Base-by-base conservation (phyloP, 1,140 invertebrate genomes). In the Orius insidiosus region DNA sequence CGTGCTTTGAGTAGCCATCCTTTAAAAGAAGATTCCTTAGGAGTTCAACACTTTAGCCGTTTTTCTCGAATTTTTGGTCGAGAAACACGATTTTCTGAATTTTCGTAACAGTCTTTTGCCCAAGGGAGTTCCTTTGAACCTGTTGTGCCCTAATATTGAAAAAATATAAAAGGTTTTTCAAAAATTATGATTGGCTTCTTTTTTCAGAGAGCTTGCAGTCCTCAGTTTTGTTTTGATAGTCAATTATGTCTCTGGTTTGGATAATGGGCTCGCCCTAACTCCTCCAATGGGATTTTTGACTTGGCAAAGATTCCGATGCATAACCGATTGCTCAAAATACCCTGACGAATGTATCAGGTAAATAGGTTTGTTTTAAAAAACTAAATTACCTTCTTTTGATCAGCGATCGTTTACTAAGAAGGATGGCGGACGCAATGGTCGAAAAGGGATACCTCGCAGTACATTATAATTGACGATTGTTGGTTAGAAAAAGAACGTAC, bases 221-320 rank as follows among this genome's bases (percentile, higher is more conserved):
- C 3, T 36, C 14, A 15, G 35, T 13, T 11, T 15, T 15, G 9
- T 15, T 36, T 24, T 16, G 15, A 3, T 18, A 3, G 15, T n/a
- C 11, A 41, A 16, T 19, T 45, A 34, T 49, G 31, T 30, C 4
- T 35, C 10, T n/a, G 14, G 51, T 33, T 55, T 74, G 16, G 63
- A 75, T 42, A 75, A 75, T 64, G 73, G 73, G 1, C 52, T 75
- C 19, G 71, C 70, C 2, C 52, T 60, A 16, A 73, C 68, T 16
- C 75, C 75, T 3, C 80, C 80, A 1, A 82, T 85, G 79, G 80
- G 80, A n/a, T 85, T 78, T 77, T 64, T 83, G 56, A 70, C 78
- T 2, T 84, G 80, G 80, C 68, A 79, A 52, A 62, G 78, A 50
- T 85, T 74, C 56, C 60, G 76, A 36, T 85, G 80, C 58, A 70